Conservation (phyloP, 2,113 vertebrate species). For the Brachypodius melanocephalos region DNA sequence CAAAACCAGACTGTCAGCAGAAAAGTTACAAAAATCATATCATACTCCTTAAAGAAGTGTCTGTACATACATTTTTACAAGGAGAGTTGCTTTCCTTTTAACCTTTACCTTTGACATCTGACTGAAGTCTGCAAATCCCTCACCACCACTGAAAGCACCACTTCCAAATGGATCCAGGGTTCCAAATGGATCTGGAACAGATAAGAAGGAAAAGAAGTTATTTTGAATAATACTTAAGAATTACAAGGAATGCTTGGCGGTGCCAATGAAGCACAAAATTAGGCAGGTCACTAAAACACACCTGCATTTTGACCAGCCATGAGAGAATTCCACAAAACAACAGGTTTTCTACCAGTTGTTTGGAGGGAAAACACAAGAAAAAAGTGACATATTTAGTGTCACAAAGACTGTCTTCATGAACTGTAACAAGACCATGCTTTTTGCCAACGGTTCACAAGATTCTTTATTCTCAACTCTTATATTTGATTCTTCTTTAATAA, state of each 20-base stretch:
- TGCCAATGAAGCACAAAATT: background rate
- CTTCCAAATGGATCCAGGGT: slow-evolving; percentile 91
- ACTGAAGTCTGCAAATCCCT: slow-evolving; percentile 97
- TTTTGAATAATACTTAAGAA: background rate
- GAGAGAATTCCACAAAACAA: background rate
- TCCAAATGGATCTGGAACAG: slow-evolving; percentile 86
- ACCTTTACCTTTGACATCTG: slow-evolving; percentile 90
- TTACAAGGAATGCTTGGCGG: background rate
- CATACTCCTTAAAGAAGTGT: background rate
- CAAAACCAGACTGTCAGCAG: background rate
- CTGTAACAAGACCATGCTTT: accelerated
- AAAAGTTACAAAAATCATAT: background rate
- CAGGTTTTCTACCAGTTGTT: background rate
- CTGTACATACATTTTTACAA: background rate
- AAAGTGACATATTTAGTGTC: background rate
- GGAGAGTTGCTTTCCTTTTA: background rate
- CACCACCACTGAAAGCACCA: slow-evolving; percentile 79
- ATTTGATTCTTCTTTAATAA: background rate
- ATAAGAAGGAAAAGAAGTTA: background rate
- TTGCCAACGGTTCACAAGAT: background rate
- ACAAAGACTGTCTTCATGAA: background rate
- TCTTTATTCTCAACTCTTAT: background rate
- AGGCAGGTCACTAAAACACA: background rate
- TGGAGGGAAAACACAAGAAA: background rate
- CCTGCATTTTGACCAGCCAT: background rate